A percentile compares a stretch with the other conserved stretches of the same genome.
phyloP scores from a whole-genome alignment of 2,888 invertebrate genomes.

The Oxycera nigricornis region DNA sequence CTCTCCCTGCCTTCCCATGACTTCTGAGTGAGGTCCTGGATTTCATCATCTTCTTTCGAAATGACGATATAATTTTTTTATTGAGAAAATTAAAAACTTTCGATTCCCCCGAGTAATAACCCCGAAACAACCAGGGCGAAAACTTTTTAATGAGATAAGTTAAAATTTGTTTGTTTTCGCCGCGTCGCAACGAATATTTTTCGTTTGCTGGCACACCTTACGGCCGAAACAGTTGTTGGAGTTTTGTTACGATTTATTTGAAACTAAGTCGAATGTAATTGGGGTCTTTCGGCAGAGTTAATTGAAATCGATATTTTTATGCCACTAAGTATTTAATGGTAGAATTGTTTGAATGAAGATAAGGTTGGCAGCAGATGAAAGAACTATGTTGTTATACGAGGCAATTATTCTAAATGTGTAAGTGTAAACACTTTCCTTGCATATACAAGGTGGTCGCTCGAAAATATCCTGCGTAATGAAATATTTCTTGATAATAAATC shows the following conservation, averaged over 20 bases:
- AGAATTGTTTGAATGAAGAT: no score
- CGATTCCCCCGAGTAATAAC: conserved; percentile 29
- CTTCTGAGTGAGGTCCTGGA: neutral
- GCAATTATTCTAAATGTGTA: no score
- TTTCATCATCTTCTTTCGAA: conserved; percentile 8
- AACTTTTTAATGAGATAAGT: conserved; percentile 36
- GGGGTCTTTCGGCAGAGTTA: neutral
- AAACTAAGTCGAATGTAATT: neutral
- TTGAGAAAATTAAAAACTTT: conserved; percentile 35
- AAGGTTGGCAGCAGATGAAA: no score
- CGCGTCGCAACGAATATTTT: neutral
- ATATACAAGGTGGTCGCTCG: no score
- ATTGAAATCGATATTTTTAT: neutral
- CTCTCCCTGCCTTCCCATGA: neutral
- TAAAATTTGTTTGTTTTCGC: conserved; percentile 26
- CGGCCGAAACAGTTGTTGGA: neutral
- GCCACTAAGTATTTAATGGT: no score
- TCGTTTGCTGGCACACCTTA: neutral
- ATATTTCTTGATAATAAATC: no score
- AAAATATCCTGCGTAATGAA: no score
- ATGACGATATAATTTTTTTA: conserved; percentile 37
- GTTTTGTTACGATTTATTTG: neutral
- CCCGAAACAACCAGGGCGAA: conserved; percentile 13
- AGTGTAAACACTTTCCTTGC: no score
- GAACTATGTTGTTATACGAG: no score